These are phyloP conservation scores for Onychorhynchus coronatus DNA, from an alignment of 2,113 vertebrate species.

Conservation along the genomic window DNA sequence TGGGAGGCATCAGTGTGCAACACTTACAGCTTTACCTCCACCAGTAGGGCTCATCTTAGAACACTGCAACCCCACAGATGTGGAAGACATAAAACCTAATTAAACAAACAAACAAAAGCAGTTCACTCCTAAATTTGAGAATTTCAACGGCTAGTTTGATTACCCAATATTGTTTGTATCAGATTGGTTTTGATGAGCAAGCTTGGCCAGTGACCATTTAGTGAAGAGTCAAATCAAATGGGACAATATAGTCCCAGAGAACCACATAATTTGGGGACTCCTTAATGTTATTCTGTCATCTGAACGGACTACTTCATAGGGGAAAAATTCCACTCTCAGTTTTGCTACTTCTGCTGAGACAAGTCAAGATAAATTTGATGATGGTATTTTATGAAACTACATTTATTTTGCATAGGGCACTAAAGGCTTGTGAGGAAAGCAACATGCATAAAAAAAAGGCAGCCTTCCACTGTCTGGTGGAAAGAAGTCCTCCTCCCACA, in stretches of 20 bases:
- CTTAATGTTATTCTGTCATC: background rate
- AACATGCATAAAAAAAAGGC: background rate
- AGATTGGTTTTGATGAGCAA: background rate
- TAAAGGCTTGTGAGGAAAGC: background rate
- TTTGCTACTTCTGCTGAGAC: background rate
- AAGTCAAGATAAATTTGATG: background rate
- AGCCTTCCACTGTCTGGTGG: background rate
- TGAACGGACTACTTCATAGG: background rate
- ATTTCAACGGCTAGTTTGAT: background rate
- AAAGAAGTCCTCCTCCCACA: background rate
- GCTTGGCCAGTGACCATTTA: background rate
- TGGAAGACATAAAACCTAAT: background rate
- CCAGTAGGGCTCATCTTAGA: background rate
- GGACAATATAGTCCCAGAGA: background rate
- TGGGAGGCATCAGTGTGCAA: constrained; percentile 65
- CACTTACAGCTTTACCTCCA: background rate
- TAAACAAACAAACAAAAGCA: background rate
- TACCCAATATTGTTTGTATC: background rate
- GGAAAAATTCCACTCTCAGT: background rate
- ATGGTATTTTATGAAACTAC: background rate
- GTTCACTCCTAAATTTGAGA: background rate
- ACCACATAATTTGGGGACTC: background rate
- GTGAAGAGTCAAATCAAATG: background rate
- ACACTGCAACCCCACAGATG: background rate
- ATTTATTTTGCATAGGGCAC: background rate